Base-by-base conservation (phyloP, 2,797 vertebrate species). In the Lates japonicus region DNA sequence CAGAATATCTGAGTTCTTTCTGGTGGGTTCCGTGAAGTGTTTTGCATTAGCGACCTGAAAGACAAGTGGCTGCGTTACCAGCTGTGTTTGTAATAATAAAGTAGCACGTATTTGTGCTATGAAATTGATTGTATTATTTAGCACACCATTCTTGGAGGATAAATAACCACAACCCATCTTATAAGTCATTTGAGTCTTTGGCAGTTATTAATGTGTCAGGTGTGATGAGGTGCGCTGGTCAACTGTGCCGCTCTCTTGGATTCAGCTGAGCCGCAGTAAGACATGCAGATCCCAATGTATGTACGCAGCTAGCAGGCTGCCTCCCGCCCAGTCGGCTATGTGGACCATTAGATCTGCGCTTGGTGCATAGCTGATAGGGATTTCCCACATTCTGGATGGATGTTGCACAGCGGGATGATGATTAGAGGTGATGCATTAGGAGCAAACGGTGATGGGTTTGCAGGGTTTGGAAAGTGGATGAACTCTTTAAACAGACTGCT, bases 11-110 rank as follows among this genome's bases (percentile, higher is more conserved):
- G 82, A 85, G 87, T 86, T 93, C 90, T 91, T 79, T 60, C 74
- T 68, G 58, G 74, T 10, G 80, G 88, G 90, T 93, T 94, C 87
- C 60, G 51, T 68, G 55, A 78, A 84, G 76, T 90, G 92, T 92
- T 94, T 94, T 91, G 80, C 94, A 95, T 96, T 96, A 96, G 87
- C 86, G 41, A 70, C 80, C 86, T 89, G 77, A 90, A 94, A 95
- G 94, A 95, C 92, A 94, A 95, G 96, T 89, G 94, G 84, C 63
- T 91, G 89, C 92, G 95, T 95, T 96, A 95, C 87, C 82, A 81
- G 84, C 86, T 48, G 78, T 95, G 94, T 94, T 93, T 90, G 87
- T 80, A 85, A 90, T 94, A 94, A 94, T 91, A 86, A 93, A 93
- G 90, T 89, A 90, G 78, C 87, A 82, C 78, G 63, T 88, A 86